These are phyloP conservation scores for Eidolon dupreanum DNA, from an alignment of 2,797 vertebrate species.

Conservation along the genomic window DNA sequence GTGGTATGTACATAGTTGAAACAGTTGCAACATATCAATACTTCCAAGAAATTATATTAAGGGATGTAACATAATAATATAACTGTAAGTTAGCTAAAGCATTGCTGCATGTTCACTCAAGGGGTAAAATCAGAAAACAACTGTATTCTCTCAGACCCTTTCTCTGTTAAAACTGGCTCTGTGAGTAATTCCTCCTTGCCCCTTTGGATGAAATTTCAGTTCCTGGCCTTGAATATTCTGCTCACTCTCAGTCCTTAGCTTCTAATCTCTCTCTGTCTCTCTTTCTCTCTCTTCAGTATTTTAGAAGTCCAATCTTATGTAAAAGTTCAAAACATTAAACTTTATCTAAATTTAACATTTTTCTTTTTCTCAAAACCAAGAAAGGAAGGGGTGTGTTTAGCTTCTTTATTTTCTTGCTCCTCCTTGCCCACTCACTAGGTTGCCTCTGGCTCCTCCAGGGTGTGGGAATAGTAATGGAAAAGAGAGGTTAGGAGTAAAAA, in stretches of 20 bases:
- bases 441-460: background rate
- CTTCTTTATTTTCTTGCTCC: background rate
- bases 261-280: background rate
- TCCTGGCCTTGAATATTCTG: background rate
- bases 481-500: background rate
- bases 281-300: background rate
- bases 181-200: background rate
- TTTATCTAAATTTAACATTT: background rate
- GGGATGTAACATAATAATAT: background rate
- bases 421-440: background rate
- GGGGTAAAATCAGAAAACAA: background rate
- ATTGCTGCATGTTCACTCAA: background rate
- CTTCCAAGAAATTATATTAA: constrained; percentile 14
- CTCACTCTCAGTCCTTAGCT: background rate
- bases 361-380: constrained; percentile 17
- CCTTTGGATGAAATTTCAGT: background rate
- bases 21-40: background rate
- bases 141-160: background rate
- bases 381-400: background rate
- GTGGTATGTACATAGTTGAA: background rate
- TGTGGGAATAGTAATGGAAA: background rate
- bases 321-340: background rate
- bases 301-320: background rate
- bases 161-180: background rate
- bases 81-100: background rate